A percentile compares a stretch with the other conserved stretches of the same genome.
Evolutionary conservation across 2,888 invertebrate genomes (phyloP).

Genomic region (Priocnemis perturbator): DNA sequence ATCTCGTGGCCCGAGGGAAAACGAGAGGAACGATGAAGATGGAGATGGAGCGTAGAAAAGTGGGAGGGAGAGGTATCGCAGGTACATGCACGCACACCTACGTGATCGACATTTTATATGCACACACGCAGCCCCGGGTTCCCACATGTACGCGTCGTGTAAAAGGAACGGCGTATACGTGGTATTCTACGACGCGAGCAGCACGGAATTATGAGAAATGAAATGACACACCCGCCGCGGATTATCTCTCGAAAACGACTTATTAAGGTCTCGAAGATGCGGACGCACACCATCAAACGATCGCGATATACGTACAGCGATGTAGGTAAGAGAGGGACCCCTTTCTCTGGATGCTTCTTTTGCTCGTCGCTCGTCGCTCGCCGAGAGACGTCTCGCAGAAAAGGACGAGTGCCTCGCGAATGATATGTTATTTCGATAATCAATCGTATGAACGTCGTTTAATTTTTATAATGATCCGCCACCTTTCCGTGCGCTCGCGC

Average conservation of each 20-base stretch:
- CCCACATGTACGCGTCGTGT: background rate
- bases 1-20: conserved; percentile 56
- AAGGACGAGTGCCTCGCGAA: conserved; percentile 33
- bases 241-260: conserved; percentile 73
- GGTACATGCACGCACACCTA: background rate
- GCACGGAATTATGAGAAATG: conserved; percentile 72
- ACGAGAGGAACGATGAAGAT: conserved; percentile 12
- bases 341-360: conserved; percentile 8
- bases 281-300: conserved; percentile 9
- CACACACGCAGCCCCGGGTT: background rate
- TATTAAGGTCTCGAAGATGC: conserved; percentile 65
- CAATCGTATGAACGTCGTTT: conserved; percentile 75
- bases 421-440: conserved; percentile 73
- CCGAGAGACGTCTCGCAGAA: conserved; percentile 28
- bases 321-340: background rate
- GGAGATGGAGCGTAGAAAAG: background rate
- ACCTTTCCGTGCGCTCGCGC: conserved; percentile 46
- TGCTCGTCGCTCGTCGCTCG: conserved; percentile 8
- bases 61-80: background rate
- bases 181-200: conserved; percentile 47
- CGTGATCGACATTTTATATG: conserved; percentile 2
- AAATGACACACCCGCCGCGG: conserved; percentile 72
- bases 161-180: conserved; percentile 2
- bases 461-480: conserved; percentile 73
- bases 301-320: background rate